Evolutionary conservation across 2,113 vertebrate species (phyloP).

Genomic region (Archilochus colubris): DNA sequence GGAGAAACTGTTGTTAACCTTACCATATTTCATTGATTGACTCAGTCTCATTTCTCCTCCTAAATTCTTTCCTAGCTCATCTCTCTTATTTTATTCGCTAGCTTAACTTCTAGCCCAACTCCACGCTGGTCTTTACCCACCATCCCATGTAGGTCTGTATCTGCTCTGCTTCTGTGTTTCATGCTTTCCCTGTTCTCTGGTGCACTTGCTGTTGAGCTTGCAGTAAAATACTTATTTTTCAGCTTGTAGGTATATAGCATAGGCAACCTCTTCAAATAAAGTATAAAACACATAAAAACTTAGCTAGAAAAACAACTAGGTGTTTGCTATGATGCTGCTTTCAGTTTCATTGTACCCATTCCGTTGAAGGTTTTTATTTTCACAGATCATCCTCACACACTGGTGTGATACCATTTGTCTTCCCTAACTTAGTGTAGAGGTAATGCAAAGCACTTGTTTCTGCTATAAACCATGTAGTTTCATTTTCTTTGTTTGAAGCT

Average conservation of each 20-base stretch:
- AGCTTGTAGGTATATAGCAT: background rate
- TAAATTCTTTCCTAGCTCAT: background rate
- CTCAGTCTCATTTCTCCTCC: background rate
- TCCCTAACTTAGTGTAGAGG: background rate
- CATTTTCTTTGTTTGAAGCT: background rate
- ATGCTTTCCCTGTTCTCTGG: background rate
- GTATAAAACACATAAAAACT: background rate
- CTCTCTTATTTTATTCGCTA: background rate
- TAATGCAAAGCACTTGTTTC: background rate
- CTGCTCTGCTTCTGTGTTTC: background rate
- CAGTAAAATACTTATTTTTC: background rate
- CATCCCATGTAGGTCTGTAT: rapidly evolving
- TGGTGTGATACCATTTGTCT: background rate
- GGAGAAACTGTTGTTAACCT: background rate
- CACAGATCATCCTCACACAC: background rate
- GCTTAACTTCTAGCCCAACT: background rate
- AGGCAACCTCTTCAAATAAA: background rate
- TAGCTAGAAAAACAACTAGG: background rate
- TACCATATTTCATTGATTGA: background rate
- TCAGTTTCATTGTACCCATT: background rate
- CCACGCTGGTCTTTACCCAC: background rate
- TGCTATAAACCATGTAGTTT: background rate
- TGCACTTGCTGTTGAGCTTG: background rate
- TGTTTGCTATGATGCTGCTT: background rate
- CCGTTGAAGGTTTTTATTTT: background rate